A percentile compares a stretch with the other conserved stretches of the same genome.
Conservation (phyloP, 2,113 vertebrate genomes). For the Chaetodon trifascialis region DNA sequence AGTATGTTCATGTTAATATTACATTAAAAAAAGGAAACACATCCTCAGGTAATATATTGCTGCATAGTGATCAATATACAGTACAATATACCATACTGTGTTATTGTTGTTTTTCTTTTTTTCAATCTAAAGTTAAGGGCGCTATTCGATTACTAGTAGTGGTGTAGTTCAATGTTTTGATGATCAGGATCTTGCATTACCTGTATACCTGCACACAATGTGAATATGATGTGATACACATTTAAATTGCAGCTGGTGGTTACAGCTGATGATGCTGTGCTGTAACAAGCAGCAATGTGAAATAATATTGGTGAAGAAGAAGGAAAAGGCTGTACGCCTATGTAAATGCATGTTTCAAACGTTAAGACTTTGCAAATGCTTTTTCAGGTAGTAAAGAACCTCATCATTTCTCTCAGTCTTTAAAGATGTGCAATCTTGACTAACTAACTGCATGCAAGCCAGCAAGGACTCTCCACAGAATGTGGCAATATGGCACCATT, state of each 20-base stretch:
- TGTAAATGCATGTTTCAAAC: background rate
- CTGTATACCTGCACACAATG: background rate
- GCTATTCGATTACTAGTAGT: background rate
- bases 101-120: background rate
- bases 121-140: background rate
- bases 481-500: background rate
- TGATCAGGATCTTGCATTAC: background rate
- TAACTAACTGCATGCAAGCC: background rate
- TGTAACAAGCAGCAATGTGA: constrained; percentile 2
- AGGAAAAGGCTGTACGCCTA: background rate
- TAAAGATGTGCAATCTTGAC: background rate
- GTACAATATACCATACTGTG: background rate
- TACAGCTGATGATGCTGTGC: background rate
- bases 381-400: background rate
- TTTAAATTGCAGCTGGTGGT: background rate
- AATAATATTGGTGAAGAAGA: background rate
- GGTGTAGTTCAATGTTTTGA: background rate
- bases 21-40: background rate
- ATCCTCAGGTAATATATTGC: background rate
- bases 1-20: background rate
- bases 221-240: background rate
- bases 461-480: background rate
- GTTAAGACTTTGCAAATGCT: background rate
- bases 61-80: too few species aligned
- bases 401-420: background rate